Conservation (phyloP, 2,888 invertebrate genomes). For the Anorthoa munda region DNA sequence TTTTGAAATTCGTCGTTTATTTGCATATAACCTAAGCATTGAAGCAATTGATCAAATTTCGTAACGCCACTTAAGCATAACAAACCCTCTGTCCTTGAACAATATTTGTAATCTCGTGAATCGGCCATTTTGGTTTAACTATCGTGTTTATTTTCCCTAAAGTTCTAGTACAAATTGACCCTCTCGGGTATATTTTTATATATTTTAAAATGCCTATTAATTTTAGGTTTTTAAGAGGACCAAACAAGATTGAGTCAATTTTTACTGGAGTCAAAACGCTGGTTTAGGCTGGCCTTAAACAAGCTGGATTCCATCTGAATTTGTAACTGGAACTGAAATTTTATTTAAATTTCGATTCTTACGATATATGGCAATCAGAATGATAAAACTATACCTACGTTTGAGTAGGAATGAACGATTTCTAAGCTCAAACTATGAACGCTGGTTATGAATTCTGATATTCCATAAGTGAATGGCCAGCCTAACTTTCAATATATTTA, state of each 20-base stretch:
- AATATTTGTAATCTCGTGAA: background rate
- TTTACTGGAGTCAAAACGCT: background rate
- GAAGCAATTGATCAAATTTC: background rate
- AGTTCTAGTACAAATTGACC: conserved; percentile 6
- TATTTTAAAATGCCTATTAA: background rate
- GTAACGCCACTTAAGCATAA: background rate
- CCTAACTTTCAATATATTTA: conserved; percentile 4
- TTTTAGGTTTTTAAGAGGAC: too few relatives aligned
- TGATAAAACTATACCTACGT: background rate
- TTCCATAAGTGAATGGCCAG: background rate
- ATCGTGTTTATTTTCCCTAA: background rate
- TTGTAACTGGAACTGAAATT: background rate
- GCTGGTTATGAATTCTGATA: conserved; percentile 3
- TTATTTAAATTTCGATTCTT: background rate
- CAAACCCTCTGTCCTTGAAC: background rate
- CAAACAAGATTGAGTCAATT: background rate
- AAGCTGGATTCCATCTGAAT: background rate
- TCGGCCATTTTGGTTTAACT: conserved; percentile 10
- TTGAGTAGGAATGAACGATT: background rate
- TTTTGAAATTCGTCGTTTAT: background rate
- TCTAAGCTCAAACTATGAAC: background rate
- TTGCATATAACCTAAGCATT: too few relatives aligned
- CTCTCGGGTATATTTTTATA: background rate
- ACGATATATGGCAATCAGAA: background rate
- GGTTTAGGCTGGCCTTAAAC: background rate